Evolutionary conservation across 2,797 vertebrate genomes (phyloP), one percentile per base, ranked within the genome.

Genomic region (Eremophila alpestris): DNA sequence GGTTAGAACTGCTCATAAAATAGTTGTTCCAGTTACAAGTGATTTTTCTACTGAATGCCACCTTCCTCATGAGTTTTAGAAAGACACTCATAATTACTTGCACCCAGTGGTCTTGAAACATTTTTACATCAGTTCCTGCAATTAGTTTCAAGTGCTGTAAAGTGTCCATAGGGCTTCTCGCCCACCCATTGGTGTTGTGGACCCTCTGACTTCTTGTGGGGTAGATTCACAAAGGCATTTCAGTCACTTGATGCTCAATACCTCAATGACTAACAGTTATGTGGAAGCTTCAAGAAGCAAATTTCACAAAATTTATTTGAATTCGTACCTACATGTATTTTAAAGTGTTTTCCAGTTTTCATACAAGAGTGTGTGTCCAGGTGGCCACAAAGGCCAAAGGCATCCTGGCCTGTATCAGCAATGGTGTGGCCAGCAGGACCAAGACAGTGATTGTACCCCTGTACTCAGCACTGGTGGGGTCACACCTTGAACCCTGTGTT

Each of bases 401-500:
- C 52, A 49, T 38, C 38, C 52, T 62, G 27, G 40, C 14, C 10
- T 67, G 8, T 0, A n/a, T 29, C 46, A 80, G 46, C 0, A 93
- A 43, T 0, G 13, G 11, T 2, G 3, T 30, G 60, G 29, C 59
- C 74, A 89, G 56, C 18, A 48, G 60, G 48, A 38, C 0, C 5
- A 49, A 27, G 34, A 17, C 21, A 41, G 26, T 0, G 56, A 48
- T 10, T 0, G 3, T 48, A 1, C 7, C 11, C 14, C 34, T 74
- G 43, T 5, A 24, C 38, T 36, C 0, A 0, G 15, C 56, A n/a
- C 26, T 64, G 41, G 5, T 26, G 36, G 21, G 20, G 56, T 16
- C 1, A 3, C 58, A 63, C 8, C 24, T 67, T 1, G 0, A 89
- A 3, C 51, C 0, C 17, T 21, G 5, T 11, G n/a, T 18, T 18